Evolutionary conservation across 1,140 invertebrate genomes (phyloP), one percentile per base, ranked within the genome.

Genomic region (Lycorma delicatula): DNA sequence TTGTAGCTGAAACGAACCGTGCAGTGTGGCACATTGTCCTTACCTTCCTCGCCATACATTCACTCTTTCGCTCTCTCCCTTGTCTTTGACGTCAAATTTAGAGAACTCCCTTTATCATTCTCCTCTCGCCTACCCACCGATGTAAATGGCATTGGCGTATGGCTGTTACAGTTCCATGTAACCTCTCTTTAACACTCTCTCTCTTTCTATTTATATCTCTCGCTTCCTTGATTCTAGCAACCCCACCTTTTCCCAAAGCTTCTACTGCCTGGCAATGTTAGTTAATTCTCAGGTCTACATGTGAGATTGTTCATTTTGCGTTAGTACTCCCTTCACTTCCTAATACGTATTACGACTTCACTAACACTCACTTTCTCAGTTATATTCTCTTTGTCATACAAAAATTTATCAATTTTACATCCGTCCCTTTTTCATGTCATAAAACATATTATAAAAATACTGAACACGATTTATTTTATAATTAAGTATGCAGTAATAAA

Each of bases 271-370:
- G 9, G 5, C 38, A 41, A 41, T 41, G 38, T 12, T 44, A 18
- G 41, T 44, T 44, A 44, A 44, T 44, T 44, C 41, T 6, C 5
- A 20, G 6, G 41, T 44, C 18, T 44, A 22, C 41, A 44, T 44
- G 41, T 44, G 41, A 44, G 41, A 44, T 44, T 44, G 41, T 44
- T 44, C 41, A 44, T 44, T 44, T 44, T n/a, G n/a, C n/a, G n/a
- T n/a, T n/a, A n/a, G n/a, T n/a, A 44, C 41, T 22, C 23, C 23
- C 41, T 18, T 13, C 41, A 16, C 41, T 16, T 44, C 13, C 41
- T 20, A 13, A 16, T 41, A 12, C 20, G 13, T 20, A 4, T 34
- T 20, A 3, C 38, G 20, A 41, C 41, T n/a, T n/a, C n/a, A n/a
- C n/a, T n/a, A n/a, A n/a, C n/a, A n/a, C n/a, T n/a, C n/a, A n/a